These are phyloP conservation scores for Eonycteris spelaea DNA, from an alignment of 2,113 vertebrate species.

Conservation along the genomic window DNA sequence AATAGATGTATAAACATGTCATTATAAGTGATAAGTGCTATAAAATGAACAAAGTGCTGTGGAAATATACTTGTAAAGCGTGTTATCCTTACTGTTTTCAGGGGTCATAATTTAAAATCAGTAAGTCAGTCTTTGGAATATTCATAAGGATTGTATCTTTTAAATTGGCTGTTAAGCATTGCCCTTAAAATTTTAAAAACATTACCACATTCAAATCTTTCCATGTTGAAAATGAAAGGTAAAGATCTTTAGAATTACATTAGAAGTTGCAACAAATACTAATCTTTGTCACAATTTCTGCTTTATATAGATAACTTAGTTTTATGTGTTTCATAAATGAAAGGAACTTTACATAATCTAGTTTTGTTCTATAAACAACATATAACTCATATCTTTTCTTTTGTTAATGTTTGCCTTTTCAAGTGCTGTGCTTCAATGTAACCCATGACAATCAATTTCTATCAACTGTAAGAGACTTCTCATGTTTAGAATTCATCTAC, in stretches of 20 bases:
- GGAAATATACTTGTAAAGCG: background rate
- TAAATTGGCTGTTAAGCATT: background rate
- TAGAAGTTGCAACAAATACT: background rate
- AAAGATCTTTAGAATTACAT: constrained; percentile 19
- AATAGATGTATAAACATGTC: background rate
- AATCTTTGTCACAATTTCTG: background rate
- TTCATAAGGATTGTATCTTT: background rate
- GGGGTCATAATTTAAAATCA: constrained; percentile 38
- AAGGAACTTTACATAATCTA: background rate
- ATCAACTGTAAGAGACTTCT: background rate
- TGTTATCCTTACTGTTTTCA: background rate
- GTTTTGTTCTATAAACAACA: background rate
- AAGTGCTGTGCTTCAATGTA: background rate
- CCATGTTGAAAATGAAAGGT: background rate
- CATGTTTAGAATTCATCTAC: background rate
- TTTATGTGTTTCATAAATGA: background rate
- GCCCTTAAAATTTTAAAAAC: background rate
- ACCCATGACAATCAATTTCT: background rate
- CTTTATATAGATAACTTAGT: background rate
- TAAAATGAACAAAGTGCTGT: background rate
- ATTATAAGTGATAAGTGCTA: background rate
- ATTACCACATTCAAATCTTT: background rate
- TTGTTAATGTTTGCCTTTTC: background rate
- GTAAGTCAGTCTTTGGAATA: constrained; percentile 35
- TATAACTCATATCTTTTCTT: background rate